Base-by-base conservation (phyloP, 2,888 invertebrate genomes). In the Thelaira solivaga region DNA sequence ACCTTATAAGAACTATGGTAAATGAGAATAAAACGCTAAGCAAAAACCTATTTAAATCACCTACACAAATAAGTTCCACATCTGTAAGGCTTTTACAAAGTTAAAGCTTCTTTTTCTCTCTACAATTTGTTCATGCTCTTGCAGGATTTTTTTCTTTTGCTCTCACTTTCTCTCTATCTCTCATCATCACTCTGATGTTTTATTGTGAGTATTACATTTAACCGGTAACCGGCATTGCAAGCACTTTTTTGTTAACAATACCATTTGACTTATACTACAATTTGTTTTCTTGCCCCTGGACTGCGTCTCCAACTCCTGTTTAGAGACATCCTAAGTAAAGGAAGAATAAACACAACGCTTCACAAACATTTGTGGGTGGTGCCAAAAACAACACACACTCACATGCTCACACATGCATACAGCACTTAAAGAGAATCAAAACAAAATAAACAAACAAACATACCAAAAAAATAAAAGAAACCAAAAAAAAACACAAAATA, bases 281-380 rank as follows among this genome's bases (percentile, higher is more conserved):
- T 20, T 51, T n/a, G n/a, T 24, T 24, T 59, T 65, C 34, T 71
- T 69, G 65, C 39, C 20, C 20, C 64, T 49, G 13, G 18, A 34
- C 31, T 53, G 39, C 59, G 45, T 45, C 49, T 65, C 67, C 34
- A 57, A 24, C 43, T 61, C 13, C 36, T 61, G 55, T 72, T 62
- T 76, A 67, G 67, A 24, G 55, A 59, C 51, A 49, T 43, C 13
- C 49, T 61, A 59, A 61, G 59, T 31, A 24, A 5, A 36, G 36
- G 43, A 29, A 59, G 31, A n/a, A 49, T 31, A 24, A 55, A 64
- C 39, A 53, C 18, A 53, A 45, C 13, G 45, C 20, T 49, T 45
- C 75, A 68, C 47, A 65, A 53, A 71, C 16, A 39, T 65, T 74
- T 61, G 78, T 74, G 78, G 78, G 78, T 78, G 78, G 78, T 69